These are phyloP conservation scores for Falcunculus frontatus DNA, from an alignment of 2,113 vertebrate species.

Conservation along the genomic window DNA sequence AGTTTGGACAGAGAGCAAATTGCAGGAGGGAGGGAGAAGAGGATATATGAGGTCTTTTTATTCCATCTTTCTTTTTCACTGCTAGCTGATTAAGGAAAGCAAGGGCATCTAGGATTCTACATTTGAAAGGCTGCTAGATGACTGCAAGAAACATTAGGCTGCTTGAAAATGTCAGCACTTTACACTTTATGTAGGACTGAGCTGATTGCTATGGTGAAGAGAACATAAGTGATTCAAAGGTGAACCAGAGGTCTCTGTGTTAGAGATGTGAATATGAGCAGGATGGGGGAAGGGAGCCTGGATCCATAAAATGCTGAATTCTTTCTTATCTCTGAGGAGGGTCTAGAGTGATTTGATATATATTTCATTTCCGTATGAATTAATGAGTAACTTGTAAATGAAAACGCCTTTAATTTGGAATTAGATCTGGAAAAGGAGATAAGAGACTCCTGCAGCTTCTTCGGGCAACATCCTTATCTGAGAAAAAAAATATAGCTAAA, in stretches of 20 bases:
- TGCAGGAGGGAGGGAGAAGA: neutral
- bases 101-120: slow-evolving; percentile 54
- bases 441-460: neutral
- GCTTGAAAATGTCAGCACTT: slow-evolving; percentile 65
- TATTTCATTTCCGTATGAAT: neutral
- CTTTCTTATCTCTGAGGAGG: neutral
- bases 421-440: neutral
- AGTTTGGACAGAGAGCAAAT: neutral
- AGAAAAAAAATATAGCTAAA: neutral
- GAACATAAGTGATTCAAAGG: slow-evolving; percentile 65
- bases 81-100: slow-evolving; percentile 50
- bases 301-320: neutral
- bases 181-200: slow-evolving; percentile 60
- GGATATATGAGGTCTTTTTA: neutral
- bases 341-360: neutral
- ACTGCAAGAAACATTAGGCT: slow-evolving; percentile 58
- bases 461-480: neutral
- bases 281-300: slow-evolving; percentile 9
- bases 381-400: neutral
- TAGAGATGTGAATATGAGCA: slow-evolving; percentile 1
- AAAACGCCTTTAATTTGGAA: neutral
- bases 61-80: slow-evolving; percentile 13
- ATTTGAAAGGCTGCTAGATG: slow-evolving; percentile 64
- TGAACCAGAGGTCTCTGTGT: slow-evolving; percentile 45
- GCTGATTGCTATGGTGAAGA: slow-evolving; percentile 56